Percentiles rank a stretch among this genome's conserved stretches.
Evolutionary conservation across 2,888 invertebrate genomes (phyloP).

Genomic region (Corythucha ciliata): DNA sequence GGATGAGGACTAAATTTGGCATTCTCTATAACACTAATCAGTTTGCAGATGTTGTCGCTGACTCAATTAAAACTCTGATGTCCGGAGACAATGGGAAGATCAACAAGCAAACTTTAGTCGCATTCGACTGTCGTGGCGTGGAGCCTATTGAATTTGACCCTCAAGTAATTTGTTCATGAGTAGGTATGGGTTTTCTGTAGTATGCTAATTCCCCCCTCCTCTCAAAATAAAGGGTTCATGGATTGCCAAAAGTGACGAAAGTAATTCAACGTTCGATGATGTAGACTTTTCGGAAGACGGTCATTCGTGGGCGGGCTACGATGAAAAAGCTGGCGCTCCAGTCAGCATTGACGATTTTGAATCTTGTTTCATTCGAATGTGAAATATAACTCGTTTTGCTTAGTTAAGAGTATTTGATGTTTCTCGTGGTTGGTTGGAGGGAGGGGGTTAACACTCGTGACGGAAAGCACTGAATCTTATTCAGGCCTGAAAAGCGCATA

Average conservation of each 20-base stretch:
- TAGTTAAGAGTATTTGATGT: too few relatives aligned
- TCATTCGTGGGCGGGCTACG: conserved; percentile 28
- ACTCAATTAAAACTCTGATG: conserved; percentile 26
- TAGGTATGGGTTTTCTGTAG: neutral
- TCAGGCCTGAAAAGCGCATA: too few relatives aligned
- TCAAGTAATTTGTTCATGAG: conserved; percentile 13
- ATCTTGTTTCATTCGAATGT: too few relatives aligned
- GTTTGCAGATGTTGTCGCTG: conserved; percentile 26
- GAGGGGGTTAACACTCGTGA: too few relatives aligned
- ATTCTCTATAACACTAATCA: neutral
- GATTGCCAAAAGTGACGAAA: conserved; percentile 27
- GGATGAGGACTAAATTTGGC: neutral
- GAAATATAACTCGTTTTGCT: too few relatives aligned
- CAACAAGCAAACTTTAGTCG: conserved; percentile 23
- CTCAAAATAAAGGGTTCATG: conserved; percentile 16
- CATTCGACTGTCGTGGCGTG: conserved; percentile 28
- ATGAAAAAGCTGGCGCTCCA: conserved; percentile 28
- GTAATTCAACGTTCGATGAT: conserved; percentile 24
- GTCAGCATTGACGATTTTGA: conserved; percentile 28
- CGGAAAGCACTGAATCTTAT: too few relatives aligned
- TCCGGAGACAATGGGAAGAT: conserved; percentile 20
- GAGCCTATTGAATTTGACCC: conserved; percentile 29
- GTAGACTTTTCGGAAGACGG: conserved; percentile 28
- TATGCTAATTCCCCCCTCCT: neutral
- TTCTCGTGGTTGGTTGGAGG: too few relatives aligned